phyloP scores from a whole-genome alignment of 2,888 invertebrate species.

The Augochlorella aurata region DNA sequence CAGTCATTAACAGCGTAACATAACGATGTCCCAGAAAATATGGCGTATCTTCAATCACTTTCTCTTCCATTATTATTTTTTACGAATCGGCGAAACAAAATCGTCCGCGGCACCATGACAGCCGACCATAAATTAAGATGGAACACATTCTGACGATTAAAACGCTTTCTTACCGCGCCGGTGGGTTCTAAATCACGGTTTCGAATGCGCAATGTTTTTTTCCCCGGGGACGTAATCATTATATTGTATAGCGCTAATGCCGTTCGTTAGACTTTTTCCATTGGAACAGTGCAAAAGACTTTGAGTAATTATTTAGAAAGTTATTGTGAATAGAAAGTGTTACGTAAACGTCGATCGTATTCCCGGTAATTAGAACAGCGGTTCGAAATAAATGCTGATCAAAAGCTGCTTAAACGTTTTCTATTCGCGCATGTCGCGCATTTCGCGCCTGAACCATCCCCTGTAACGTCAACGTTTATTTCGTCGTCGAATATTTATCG shows the following conservation, averaged over 20 bases:
- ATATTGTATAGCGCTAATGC: slow-evolving; percentile 4
- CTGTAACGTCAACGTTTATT: too few species aligned
- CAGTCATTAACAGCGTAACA: slow-evolving; percentile 6
- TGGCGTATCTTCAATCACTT: slow-evolving; percentile 4
- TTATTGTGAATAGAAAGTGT: slow-evolving; percentile 12
- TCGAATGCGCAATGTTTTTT: neutral
- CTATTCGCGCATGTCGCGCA: neutral
- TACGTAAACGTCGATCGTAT: neutral
- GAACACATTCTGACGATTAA: slow-evolving; percentile 1
- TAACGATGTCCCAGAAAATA: neutral
- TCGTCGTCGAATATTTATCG: too few species aligned
- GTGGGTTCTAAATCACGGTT: slow-evolving; percentile 4
- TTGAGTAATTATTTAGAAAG: slow-evolving; percentile 14
- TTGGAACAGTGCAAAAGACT: neutral
- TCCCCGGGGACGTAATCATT: neutral
- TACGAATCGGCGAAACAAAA: neutral
- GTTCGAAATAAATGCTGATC: neutral
- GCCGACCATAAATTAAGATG: slow-evolving; percentile 5
- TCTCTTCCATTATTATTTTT: slow-evolving; percentile 9
- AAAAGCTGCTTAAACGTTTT: neutral
- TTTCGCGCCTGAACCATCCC: neutral
- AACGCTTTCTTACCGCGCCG: neutral
- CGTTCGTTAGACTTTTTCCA: neutral
- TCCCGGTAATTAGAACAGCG: neutral
- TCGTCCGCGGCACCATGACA: slow-evolving; percentile 5